Evolutionary conservation across 2,797 vertebrate genomes (phyloP), one percentile per base, ranked within the genome.

Genomic region (Dallia pectoralis): DNA sequence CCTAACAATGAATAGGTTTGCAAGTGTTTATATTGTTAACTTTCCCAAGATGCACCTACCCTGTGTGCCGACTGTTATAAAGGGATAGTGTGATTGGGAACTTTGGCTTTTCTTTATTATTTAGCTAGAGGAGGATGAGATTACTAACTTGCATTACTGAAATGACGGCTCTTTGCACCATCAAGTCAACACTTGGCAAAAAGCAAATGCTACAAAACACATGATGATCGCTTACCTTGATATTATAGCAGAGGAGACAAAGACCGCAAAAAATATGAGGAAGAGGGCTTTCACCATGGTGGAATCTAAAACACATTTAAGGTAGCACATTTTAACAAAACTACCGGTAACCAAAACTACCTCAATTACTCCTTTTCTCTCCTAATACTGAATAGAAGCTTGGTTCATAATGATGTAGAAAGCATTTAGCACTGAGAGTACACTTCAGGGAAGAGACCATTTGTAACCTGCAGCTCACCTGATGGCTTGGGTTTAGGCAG

Each of bases 211-310:
- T 9, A 22, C 30, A 19, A 36, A 19, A 33, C 12, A 66, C 33
- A 66, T 22, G 9, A 9, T 62, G 18, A 4, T 4, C n/a, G 32
- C 62, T 87, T 85, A 94, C 93, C 91, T 82, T 0, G 90, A 92
- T 72, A 66, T 87, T 0, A 93, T 70, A 48, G 81, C 77, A 0
- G 86, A 59, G 67, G 87, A 59, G 78, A 93, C 64, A 82, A 92
- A 91, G 79, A 91, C 0, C 66, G 70, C 69, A 82, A 93, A 77
- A 84, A 90, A 27, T 77, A 93, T 59, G 6, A 92, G 75, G 51
- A 93, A 76, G 4, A 93, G 68, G 0, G 79, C 47, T 78, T 84
- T 93, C 80, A 84, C 33, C 30, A 82, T 36, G 25, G 83, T 80
- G 4, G 82, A 70, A 3, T 91, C 93, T 95, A 86, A 76, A 87